These are phyloP conservation scores for Zaprionus gabonicus DNA, from an alignment of 1,140 invertebrate genomes.

Conservation along the genomic window DNA sequence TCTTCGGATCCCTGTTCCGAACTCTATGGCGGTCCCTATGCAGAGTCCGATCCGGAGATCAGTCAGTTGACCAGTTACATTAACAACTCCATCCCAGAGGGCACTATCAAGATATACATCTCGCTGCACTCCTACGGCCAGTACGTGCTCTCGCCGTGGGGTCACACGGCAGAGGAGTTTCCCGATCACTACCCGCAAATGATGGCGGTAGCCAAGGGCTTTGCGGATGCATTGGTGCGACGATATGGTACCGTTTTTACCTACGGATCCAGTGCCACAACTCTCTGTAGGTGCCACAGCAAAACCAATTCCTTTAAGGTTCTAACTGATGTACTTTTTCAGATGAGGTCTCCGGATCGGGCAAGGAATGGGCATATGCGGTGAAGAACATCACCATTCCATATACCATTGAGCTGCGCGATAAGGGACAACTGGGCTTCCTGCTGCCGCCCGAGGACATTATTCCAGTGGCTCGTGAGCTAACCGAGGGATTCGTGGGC, in stretches of 20 bases:
- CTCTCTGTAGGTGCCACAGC: slow-evolving; percentile 83
- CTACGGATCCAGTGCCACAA: slow-evolving; percentile 85
- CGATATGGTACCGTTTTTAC: slow-evolving; percentile 84
- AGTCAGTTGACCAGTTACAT: slow-evolving; percentile 82
- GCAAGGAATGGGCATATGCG: slow-evolving; percentile 91
- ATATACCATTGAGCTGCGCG: slow-evolving; percentile 89
- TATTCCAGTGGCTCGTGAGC: slow-evolving; percentile 89
- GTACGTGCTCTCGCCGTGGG: slow-evolving; percentile 84
- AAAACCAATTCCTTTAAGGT: background rate
- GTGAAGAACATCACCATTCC: slow-evolving; percentile 88
- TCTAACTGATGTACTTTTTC: background rate
- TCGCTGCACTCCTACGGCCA: slow-evolving; percentile 86
- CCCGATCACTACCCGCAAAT: slow-evolving; percentile 86
- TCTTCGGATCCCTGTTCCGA: slow-evolving; percentile 86
- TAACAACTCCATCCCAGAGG: slow-evolving; percentile 72
- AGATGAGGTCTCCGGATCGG: slow-evolving; percentile 86
- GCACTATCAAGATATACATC: slow-evolving; percentile 84
- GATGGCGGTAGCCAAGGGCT: slow-evolving; percentile 84
- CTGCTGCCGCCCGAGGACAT: slow-evolving; percentile 91
- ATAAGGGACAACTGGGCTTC: slow-evolving; percentile 90
- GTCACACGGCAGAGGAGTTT: slow-evolving; percentile 82
- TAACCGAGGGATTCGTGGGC: slow-evolving; percentile 87
- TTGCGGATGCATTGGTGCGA: slow-evolving; percentile 79
- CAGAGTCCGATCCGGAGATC: slow-evolving; percentile 88
- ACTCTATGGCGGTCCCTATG: slow-evolving; percentile 86